Percentiles rank a stretch among this genome's conserved stretches.
phyloP scores from a whole-genome alignment of 2,113 vertebrate species.

The Sprattus sprattus region DNA sequence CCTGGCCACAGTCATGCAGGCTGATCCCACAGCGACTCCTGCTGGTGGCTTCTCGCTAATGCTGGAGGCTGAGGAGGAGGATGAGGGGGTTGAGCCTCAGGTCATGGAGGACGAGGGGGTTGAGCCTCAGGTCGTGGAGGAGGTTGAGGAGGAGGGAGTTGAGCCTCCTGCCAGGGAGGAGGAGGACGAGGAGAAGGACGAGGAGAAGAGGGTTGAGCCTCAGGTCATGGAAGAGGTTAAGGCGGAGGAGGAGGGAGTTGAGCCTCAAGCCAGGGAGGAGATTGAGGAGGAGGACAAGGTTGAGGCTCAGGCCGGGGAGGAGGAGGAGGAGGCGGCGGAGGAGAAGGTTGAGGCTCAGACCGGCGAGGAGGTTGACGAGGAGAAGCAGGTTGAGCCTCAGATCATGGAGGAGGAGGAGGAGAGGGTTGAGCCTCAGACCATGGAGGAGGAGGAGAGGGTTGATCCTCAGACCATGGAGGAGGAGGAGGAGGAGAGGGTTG shows the following conservation, averaged over 20 bases:
- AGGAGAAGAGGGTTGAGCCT: not conserved
- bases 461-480: conserved; percentile 13
- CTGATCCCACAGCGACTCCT: conserved; percentile 51
- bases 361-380: conserved; percentile 71
- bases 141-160: not conserved
- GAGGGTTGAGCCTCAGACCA: not conserved
- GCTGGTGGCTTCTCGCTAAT: conserved; percentile 82
- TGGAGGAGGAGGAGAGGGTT: not conserved
- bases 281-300: not conserved
- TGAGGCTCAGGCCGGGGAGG: no score
- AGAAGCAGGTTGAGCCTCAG: no score
- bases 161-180: conserved; percentile 4
- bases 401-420: not conserved
- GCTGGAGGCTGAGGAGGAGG: conserved; percentile 80
- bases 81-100: conserved; percentile 25
- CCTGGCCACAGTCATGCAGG: conserved; percentile 56
- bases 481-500: no score
- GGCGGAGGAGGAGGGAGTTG: no score
- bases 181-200: no score
- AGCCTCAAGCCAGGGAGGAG: not conserved
- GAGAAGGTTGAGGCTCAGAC: conserved; percentile 54
- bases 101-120: not conserved
- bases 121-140: not conserved
- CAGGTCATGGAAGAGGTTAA: no score
- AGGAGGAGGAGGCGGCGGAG: no score